Conservation (phyloP, 2,113 vertebrate genomes). For the Corythoichthys intestinalis region DNA sequence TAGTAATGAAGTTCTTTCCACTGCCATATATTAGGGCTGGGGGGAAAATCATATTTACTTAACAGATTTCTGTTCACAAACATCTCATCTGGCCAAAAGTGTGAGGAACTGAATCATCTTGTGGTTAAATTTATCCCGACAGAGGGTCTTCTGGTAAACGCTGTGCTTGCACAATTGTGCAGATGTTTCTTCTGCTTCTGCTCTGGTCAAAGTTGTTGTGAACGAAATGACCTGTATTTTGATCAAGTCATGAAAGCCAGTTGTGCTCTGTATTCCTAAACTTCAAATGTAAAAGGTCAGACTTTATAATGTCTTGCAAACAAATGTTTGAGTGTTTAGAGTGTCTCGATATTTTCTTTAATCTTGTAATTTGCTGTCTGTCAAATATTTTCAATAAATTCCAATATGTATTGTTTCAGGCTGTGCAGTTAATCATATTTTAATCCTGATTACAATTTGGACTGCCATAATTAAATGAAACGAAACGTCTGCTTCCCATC, state of each 20-base stretch:
- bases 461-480: too few species aligned
- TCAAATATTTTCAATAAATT: too few species aligned
- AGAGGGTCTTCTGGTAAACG: conserved; percentile 31
- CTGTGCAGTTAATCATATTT: too few species aligned
- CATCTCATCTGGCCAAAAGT: neutral
- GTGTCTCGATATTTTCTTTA: too few species aligned
- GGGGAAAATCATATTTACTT: neutral
- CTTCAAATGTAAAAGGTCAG: neutral
- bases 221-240: neutral
- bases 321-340: neutral
- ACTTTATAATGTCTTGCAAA: neutral
- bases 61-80: neutral
- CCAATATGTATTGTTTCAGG: too few species aligned
- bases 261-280: neutral
- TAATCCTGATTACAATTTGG: too few species aligned
- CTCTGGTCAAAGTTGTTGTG: neutral
- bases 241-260: neutral
- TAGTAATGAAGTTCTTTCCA: conserved; percentile 14
- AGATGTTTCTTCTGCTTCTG: conserved; percentile 14
- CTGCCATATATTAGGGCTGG: neutral
- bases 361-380: too few species aligned
- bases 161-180: conserved; percentile 32
- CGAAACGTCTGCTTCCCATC: too few species aligned
- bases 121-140: conserved; percentile 20
- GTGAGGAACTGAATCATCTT: conserved; percentile 42